Conservation (phyloP, 2,113 vertebrate genomes). For the Leucopsar rothschildi region DNA sequence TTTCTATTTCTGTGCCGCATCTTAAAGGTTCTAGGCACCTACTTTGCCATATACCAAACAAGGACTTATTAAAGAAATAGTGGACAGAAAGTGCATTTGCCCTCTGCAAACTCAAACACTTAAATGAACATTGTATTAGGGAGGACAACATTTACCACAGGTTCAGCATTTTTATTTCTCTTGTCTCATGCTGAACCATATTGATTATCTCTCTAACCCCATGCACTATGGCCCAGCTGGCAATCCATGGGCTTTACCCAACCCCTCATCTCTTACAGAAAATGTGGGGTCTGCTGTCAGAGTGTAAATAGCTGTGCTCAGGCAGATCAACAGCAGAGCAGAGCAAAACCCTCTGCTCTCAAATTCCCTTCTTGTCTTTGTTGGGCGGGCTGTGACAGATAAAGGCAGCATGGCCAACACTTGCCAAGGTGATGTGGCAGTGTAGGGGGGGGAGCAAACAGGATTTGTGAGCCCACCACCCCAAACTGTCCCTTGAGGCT, state of each 20-base stretch:
- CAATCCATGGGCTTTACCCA: background rate
- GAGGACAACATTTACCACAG: background rate
- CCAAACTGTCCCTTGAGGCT: background rate
- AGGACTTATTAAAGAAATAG: background rate
- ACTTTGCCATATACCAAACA: background rate
- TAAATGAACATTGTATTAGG: background rate
- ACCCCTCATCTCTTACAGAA: background rate
- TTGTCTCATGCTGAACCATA: background rate
- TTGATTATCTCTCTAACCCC: background rate
- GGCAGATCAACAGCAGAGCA: background rate
- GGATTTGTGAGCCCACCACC: background rate
- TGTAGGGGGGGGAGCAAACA: background rate
- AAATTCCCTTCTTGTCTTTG: background rate
- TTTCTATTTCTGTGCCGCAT: background rate
- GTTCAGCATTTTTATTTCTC: background rate
- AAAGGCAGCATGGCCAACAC: background rate
- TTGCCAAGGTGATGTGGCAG: background rate
- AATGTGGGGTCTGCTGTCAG: background rate
- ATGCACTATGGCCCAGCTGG: background rate
- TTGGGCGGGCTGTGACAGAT: background rate
- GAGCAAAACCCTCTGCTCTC: background rate
- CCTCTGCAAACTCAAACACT: background rate
- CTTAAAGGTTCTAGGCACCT: background rate
- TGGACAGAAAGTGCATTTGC: background rate
- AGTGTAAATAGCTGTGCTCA: background rate